These are phyloP conservation scores for Ophiodon elongatus DNA, from an alignment of 2,113 vertebrate species.

Conservation along the genomic window DNA sequence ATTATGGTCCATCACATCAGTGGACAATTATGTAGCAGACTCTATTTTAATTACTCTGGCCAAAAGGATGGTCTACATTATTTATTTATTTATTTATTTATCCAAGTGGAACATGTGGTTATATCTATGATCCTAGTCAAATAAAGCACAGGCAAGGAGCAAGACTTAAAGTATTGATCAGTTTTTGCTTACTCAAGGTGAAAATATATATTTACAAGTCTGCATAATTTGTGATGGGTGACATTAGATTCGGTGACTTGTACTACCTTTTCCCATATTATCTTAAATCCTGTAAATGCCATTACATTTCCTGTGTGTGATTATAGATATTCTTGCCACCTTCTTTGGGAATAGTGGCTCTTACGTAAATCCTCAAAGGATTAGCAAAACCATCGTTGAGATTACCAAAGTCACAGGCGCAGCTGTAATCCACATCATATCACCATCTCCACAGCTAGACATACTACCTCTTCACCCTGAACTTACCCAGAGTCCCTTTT, in stretches of 20 bases:
- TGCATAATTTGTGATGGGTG: not conserved
- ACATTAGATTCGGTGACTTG: not conserved
- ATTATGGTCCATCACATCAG: not conserved
- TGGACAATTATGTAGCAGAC: no score
- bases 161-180: not conserved
- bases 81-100: not conserved
- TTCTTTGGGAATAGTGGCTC: conserved; percentile 33
- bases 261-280: not conserved
- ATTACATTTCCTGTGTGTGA: conserved; percentile 30
- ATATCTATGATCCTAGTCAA: not conserved
- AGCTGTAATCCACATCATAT: conserved; percentile 68
- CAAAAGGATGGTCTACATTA: not conserved
- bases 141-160: not conserved
- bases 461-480: conserved; percentile 15
- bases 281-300: not conserved
- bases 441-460: conserved; percentile 34
- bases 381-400: conserved; percentile 63
- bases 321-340: conserved; percentile 25
- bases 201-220: not conserved
- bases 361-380: conserved; percentile 66
- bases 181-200: not conserved
- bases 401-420: conserved; percentile 62
- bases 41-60: not conserved
- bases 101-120: not conserved
- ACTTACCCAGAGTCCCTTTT: not conserved